These are phyloP conservation scores for Chionis minor DNA, from an alignment of 2,113 vertebrate species.

Conservation along the genomic window DNA sequence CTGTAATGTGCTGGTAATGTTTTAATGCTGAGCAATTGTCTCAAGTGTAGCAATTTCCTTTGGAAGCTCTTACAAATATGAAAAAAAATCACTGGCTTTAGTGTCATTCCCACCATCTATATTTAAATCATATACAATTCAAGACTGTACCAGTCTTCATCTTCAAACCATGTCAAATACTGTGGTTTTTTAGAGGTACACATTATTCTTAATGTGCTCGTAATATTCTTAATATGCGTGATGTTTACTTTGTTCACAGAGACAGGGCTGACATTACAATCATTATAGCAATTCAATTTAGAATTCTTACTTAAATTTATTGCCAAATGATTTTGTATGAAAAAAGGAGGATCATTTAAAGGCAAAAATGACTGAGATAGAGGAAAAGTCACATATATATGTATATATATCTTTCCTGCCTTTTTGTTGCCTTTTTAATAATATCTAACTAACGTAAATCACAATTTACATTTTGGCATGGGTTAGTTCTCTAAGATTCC, in stretches of 20 bases:
- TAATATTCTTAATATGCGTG: neutral
- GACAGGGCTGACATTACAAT: neutral
- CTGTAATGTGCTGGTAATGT: neutral
- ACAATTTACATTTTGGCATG: neutral
- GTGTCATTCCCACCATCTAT: neutral
- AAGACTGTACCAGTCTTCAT: neutral
- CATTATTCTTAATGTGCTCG: neutral
- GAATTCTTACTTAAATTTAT: neutral
- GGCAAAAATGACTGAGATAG: neutral
- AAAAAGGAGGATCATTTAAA: neutral
- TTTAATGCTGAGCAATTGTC: neutral
- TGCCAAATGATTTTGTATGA: neutral
- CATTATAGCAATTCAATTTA: neutral
- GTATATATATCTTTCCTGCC: neutral
- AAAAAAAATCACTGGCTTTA: neutral
- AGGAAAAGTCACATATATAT: neutral
- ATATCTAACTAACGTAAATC: neutral
- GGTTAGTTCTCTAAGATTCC: neutral
- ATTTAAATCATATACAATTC: neutral
- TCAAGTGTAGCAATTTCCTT: neutral
- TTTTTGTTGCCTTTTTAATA: neutral
- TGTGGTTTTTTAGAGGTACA: neutral
- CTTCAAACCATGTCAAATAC: neutral
- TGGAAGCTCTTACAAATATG: neutral
- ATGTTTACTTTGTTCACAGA: neutral